Conservation (phyloP, 2,888 invertebrate genomes). For the Papilio protenor region DNA sequence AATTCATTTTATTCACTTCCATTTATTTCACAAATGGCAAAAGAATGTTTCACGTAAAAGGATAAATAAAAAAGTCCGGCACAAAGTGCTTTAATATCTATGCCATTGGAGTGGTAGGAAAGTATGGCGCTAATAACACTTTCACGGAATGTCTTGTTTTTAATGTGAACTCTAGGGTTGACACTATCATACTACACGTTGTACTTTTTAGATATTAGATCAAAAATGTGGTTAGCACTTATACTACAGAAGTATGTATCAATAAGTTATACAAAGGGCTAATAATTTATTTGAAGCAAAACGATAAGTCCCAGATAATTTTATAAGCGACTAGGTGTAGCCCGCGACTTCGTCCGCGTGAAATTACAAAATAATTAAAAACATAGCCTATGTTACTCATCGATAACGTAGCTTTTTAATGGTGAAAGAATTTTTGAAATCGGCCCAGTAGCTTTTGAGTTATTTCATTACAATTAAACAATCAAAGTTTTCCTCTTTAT, state of each 20-base stretch:
- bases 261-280: not conserved
- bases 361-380: too few relatives aligned
- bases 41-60: conserved; percentile 24
- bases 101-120: conserved; percentile 17
- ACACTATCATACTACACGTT: not conserved
- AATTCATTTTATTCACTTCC: conserved; percentile 5
- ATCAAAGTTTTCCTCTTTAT: too few relatives aligned
- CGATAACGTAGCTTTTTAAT: too few relatives aligned
- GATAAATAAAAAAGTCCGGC: conserved; percentile 17
- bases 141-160: conserved; percentile 30
- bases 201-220: not conserved
- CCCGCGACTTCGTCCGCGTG: too few relatives aligned
- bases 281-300: not conserved
- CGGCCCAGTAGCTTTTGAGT: too few relatives aligned
- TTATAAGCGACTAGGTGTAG: too few relatives aligned
- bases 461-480: too few relatives aligned
- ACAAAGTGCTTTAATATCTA: conserved; percentile 22
- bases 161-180: conserved; percentile 25
- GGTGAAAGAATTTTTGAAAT: too few relatives aligned
- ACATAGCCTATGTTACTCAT: too few relatives aligned
- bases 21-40: conserved; percentile 2
- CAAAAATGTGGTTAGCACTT: not conserved
- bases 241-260: not conserved
- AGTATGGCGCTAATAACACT: conserved; percentile 32
- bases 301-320: not conserved